Evolutionary conservation across 2,113 vertebrate genomes (phyloP), one percentile per base, ranked within the genome.

Genomic region (Pterocles gutturalis): DNA sequence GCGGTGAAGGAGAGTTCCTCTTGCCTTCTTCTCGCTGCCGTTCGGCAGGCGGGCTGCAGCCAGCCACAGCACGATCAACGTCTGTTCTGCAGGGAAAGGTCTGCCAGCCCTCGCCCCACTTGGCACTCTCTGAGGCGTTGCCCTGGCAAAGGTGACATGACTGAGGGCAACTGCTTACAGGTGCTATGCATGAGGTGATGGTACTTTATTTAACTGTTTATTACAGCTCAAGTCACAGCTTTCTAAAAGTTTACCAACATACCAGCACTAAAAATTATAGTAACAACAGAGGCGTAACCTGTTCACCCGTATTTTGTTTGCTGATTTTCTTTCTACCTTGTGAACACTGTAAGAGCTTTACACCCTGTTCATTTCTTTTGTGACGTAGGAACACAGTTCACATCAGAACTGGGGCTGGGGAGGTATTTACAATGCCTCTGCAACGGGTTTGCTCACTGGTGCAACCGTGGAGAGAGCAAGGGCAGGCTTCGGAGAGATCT

Each of bases 141-240:
- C 33, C 21, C 36, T n/a, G 9, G 21, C 36, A 38, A 22, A 69
- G 48, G 64, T 11, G 31, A 48, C 20, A 6, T 0, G 2, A 73
- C 21, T 54, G 33, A n/a, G 58, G 60, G 31, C 33, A 58, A 24
- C 53, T 65, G 38, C 71, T 61, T 73, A 65, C 22, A 57, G 48
- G 17, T 34, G 7, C 43, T 46, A 2, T 49, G 46, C 3, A 0
- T 5, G 16, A 86, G 48, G 61, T 51, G 33, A 53, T 1, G 7
- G 17, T 43, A 25, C 49, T 91, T 94, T 84, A 70, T 91, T 82
- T 41, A 57, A 49, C 57, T 62, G 75, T 72, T 93, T 76, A 69
- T 87, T 91, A 88, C 58, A 88, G 75, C 17, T 83, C 43, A 61
- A 4, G 0, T 87, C 60, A 66, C 73, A 77, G 72, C 69, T 81